These are phyloP conservation scores for Lysandra bellargus DNA, from an alignment of 2,888 invertebrate species.

Conservation along the genomic window DNA sequence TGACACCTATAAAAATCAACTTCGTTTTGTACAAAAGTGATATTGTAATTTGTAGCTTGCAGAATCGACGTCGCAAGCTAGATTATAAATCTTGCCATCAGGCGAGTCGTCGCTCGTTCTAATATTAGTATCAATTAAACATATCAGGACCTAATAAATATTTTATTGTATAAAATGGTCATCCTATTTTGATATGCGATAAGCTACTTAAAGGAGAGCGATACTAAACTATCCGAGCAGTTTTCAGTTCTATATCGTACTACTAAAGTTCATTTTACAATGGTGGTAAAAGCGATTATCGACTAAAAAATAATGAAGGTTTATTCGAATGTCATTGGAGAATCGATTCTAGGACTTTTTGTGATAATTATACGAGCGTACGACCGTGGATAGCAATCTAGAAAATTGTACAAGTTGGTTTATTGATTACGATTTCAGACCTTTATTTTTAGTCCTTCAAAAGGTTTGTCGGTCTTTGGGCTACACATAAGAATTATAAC, in stretches of 20 bases:
- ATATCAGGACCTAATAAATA: conserved; percentile 31
- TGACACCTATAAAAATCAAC: background rate
- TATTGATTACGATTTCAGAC: background rate
- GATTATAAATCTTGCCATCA: background rate
- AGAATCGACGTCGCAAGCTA: background rate
- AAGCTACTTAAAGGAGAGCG: conserved; percentile 51
- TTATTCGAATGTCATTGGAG: conserved; percentile 54
- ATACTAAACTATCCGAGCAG: conserved; percentile 41
- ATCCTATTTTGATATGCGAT: conserved; percentile 62
- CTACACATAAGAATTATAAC: background rate
- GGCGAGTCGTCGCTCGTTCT: background rate
- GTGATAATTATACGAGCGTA: conserved; percentile 53
- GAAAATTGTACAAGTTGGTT: conserved; percentile 1
- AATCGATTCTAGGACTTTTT: conserved; percentile 65
- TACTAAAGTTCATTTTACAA: conserved; percentile 37
- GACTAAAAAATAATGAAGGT: conserved; percentile 53
- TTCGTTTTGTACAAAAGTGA: no score
- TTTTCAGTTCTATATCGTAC: conserved; percentile 41
- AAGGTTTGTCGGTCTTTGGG: background rate
- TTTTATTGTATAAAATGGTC: conserved; percentile 61
- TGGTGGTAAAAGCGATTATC: conserved; percentile 47
- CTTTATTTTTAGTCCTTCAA: background rate
- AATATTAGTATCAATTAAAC: conserved; percentile 31
- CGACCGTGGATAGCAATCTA: conserved; percentile 9
- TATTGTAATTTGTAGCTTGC: background rate